Percentiles rank a stretch among this genome's conserved stretches.
Evolutionary conservation across 2,797 vertebrate species (phyloP).

Genomic region (Mormyrops boulengeri): DNA sequence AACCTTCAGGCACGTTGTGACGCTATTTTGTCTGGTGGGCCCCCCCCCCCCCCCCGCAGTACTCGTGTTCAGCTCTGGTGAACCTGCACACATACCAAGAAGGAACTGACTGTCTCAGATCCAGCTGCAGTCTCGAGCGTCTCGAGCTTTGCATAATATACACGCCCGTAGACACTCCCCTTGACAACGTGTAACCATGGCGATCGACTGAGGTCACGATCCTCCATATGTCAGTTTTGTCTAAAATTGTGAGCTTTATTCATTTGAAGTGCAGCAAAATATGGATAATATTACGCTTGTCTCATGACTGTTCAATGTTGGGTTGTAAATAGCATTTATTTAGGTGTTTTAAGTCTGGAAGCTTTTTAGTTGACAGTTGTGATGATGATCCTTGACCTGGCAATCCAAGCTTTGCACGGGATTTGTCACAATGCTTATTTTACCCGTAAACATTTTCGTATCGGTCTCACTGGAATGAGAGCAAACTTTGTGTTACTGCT

Average conservation of each 20-base stretch:
- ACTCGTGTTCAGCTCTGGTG: not conserved
- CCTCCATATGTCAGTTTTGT: not conserved
- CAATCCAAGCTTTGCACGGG: not conserved
- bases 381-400: not conserved
- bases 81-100: not conserved
- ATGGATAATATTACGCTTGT: not conserved
- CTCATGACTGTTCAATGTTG: not conserved
- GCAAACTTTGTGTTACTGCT: not conserved
- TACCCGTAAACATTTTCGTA: not conserved
- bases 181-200: not conserved
- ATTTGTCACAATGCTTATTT: not conserved
- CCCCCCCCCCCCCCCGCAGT: not conserved
- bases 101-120: not conserved
- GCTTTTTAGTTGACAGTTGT: not conserved
- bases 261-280: not conserved
- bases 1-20: no score
- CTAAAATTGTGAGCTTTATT: not conserved
- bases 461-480: not conserved
- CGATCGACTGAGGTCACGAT: not conserved
- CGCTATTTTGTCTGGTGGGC: no score
- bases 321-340: not conserved
- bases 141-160: not conserved
- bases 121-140: not conserved
- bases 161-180: not conserved
- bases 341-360: not conserved